phyloP scores from a whole-genome alignment of 1,140 invertebrate species.

The Drusus annulatus region DNA sequence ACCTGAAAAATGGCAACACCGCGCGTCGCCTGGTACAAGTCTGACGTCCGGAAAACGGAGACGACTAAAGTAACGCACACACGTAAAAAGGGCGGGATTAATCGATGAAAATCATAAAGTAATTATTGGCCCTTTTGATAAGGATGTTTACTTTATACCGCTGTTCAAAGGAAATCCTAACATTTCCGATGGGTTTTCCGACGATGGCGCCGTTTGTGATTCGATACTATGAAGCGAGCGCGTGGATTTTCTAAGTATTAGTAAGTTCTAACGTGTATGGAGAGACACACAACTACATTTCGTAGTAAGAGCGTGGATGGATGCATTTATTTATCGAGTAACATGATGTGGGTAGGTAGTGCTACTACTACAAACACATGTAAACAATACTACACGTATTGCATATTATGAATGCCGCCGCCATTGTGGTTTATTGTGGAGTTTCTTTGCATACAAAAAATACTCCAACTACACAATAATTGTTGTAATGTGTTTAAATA shows the following conservation, averaged over 20 bases:
- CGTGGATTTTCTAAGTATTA: neutral
- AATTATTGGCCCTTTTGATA: neutral
- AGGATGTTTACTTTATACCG: constrained; percentile 5
- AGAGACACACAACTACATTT: neutral
- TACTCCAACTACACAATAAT: no score
- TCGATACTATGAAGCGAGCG: neutral
- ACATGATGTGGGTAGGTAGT: no score
- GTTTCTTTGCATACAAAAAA: no score
- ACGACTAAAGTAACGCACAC: neutral
- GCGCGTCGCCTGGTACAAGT: constrained; percentile 8
- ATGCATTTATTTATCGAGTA: constrained; percentile 9
- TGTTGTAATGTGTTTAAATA: no score
- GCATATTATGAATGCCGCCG: no score
- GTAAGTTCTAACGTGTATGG: neutral
- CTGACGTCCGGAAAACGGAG: neutral
- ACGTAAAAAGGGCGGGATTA: no score
- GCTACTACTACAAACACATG: no score
- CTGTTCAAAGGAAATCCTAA: neutral
- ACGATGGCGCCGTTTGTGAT: neutral
- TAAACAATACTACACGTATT: no score
- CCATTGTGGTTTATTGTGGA: no score
- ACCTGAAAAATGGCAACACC: constrained; percentile 40
- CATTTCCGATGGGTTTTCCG: constrained; percentile 14
- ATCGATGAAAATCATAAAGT: neutral
- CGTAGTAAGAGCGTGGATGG: neutral